Base-by-base conservation (phyloP, 2,888 invertebrate genomes). In the Stegophylla sp. region DNA sequence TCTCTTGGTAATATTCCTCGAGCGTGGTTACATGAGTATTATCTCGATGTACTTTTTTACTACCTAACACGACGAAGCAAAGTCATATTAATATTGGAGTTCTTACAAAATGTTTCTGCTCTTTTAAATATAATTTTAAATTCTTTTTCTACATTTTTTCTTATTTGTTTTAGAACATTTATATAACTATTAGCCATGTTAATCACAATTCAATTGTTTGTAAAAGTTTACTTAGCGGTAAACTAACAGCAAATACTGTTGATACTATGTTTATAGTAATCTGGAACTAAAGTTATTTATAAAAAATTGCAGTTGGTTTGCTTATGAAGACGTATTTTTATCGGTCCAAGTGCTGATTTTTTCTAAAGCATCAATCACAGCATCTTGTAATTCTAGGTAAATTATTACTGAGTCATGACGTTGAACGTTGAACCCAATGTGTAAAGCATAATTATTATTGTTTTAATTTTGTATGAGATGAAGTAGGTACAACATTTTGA, bases 171-270 rank as follows among this genome's bases (percentile, higher is more conserved):
- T 45, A 66, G 9, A 45, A 66, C 23, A 26, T 66, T 66, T 15
- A 45, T 66, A 23, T 23, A 45, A 66, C 23, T 66, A 66, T 66
- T 23, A 66, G 66, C 66, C 66, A 66, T 66, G 45, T 66, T 66
- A 45, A 45, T 45, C 43, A 45, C 23, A 66, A 66, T 66, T 15
- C 45, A 66, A 3, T 13, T 12, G 20, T 64, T 64, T 64, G 20
- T 20, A 41, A 20, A 64, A 64, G 64, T 64, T 64, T 64, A 64
- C 43, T 43, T 20, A 64, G 34, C 3, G 63, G 34, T 63, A 63
- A 63, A 23, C 63, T 63, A n/a, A 63, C 43, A 64, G 64, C 64
- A 64, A 64, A 64, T 64, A 64, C 20, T 43, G 64, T 64, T 64
- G 64, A 64, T 64, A 64, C 34, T 63, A 63, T 63, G 17, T 64